These are phyloP conservation scores for Semaprochilodus insignis DNA, from an alignment of 2,797 vertebrate genomes.

Conservation along the genomic window DNA sequence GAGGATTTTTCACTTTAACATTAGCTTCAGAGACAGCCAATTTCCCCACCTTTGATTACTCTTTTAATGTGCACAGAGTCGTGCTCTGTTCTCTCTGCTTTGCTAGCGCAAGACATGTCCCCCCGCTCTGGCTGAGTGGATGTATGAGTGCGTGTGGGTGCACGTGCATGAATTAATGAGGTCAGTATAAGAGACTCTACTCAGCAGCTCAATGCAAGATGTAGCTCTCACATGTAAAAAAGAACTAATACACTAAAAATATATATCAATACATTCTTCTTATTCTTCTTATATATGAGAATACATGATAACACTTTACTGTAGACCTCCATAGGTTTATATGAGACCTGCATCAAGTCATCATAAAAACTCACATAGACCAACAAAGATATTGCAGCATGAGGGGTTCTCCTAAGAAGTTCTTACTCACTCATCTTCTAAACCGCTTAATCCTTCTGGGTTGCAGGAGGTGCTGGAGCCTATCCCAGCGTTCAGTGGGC, in stretches of 20 bases:
- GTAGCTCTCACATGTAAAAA: not conserved
- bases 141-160: constrained; percentile 7
- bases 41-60: constrained; percentile 62
- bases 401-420: no score
- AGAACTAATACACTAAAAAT: not conserved
- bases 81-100: constrained; percentile 35
- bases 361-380: no score
- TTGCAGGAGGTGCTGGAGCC: no score
- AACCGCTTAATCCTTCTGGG: no score
- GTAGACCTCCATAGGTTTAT: no score
- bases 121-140: not conserved
- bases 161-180: constrained; percentile 29
- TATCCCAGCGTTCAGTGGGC: no score
- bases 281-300: no score
- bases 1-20: constrained; percentile 55
- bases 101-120: not conserved
- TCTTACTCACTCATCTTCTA: no score
- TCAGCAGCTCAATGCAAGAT: not conserved
- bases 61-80: constrained; percentile 60
- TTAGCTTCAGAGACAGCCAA: constrained; percentile 60
- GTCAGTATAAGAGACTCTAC: constrained; percentile 8
- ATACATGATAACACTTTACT: no score
- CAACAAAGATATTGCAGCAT: no score
- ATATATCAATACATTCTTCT: no score
- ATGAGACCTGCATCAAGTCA: no score